phyloP scores from a whole-genome alignment of 1,140 invertebrate species.

The Drosophila punjabiensis region DNA sequence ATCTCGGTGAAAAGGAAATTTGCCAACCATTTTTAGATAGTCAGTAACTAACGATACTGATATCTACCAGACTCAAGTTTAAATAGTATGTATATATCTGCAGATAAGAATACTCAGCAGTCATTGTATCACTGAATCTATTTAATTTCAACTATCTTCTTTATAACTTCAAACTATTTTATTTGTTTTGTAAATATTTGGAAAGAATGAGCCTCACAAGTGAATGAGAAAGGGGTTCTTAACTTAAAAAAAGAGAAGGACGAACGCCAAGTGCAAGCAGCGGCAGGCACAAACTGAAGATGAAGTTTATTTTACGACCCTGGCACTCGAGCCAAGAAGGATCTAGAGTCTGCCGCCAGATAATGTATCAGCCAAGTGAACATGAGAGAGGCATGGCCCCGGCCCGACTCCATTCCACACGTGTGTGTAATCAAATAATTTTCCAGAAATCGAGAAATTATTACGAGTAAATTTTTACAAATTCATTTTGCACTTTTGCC shows the following conservation, averaged over 20 bases:
- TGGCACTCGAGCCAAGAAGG: slow-evolving; percentile 32
- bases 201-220: slow-evolving; percentile 58
- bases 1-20: too few species aligned
- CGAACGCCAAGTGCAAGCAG: slow-evolving; percentile 28
- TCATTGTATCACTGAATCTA: slow-evolving; percentile 19
- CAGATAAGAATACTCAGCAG: background rate
- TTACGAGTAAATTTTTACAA: slow-evolving; percentile 77
- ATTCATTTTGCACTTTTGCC: slow-evolving; percentile 74
- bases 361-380: slow-evolving; percentile 36
- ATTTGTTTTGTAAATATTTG: slow-evolving; percentile 78
- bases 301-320: slow-evolving; percentile 80
- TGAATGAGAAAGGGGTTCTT: background rate
- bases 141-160: background rate
- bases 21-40: too few species aligned
- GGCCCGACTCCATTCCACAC: slow-evolving; percentile 58
- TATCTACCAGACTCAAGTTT: background rate
- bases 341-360: slow-evolving; percentile 41
- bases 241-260: slow-evolving; percentile 15
- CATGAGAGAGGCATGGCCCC: background rate
- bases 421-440: slow-evolving; percentile 84
- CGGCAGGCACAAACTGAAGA: slow-evolving; percentile 63
- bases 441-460: slow-evolving; percentile 81
- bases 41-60: too few species aligned
- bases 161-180: slow-evolving; percentile 52
- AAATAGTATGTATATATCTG: background rate